Evolutionary conservation across 2,113 vertebrate genomes (phyloP).

Genomic region (Orycteropus afer): DNA sequence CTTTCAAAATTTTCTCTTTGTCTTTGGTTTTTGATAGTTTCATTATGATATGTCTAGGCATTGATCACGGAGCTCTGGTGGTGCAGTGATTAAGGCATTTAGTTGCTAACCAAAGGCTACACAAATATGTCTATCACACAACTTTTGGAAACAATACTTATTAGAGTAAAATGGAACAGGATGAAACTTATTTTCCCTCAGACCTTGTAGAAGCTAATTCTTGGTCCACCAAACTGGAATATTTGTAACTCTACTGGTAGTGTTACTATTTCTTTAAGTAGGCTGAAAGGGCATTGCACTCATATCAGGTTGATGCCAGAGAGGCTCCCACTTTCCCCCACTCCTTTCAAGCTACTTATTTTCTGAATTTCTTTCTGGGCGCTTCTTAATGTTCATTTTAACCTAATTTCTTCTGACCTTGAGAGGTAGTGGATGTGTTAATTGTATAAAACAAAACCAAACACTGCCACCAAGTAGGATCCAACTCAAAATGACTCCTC

Average conservation of each 20-base stretch:
- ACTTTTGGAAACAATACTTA: background rate
- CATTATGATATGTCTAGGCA: too few species aligned
- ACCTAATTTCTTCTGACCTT: slow-evolving; percentile 14
- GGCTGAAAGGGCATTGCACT: background rate
- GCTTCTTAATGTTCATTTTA: slow-evolving; percentile 31
- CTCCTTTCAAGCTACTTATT: background rate
- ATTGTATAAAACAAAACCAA: too few species aligned
- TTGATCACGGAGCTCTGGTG: too few species aligned
- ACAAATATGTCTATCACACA: background rate
- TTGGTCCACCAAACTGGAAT: background rate
- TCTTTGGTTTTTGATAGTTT: too few species aligned
- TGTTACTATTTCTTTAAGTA: background rate
- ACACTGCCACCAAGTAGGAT: too few species aligned
- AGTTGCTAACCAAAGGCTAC: too few species aligned
- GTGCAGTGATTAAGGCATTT: too few species aligned
- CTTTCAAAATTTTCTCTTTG: too few species aligned
- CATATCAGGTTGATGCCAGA: background rate
- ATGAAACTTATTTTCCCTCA: slow-evolving; percentile 37
- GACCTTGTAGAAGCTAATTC: background rate
- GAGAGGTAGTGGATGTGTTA: background rate
- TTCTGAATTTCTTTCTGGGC: background rate
- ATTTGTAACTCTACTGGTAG: background rate
- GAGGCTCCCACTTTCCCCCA: background rate
- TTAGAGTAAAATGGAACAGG: slow-evolving; percentile 30
- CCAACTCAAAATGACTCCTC: too few species aligned